Conservation (phyloP, 92 coral and sea anemone species). For the Epizoanthus scotinus region DNA sequence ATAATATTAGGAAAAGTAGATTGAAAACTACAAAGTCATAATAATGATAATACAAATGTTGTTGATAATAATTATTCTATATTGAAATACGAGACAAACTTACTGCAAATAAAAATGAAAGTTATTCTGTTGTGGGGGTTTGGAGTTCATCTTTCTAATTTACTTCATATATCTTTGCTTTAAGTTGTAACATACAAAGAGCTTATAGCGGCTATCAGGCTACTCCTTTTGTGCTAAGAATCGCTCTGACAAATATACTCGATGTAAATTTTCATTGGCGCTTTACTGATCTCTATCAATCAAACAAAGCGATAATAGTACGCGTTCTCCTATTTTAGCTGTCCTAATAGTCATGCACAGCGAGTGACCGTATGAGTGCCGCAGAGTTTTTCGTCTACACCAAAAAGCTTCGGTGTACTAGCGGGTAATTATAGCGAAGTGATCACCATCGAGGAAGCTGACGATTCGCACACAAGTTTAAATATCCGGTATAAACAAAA, state of each 20-base stretch:
- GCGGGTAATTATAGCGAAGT: constrained; percentile 13
- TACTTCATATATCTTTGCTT: constrained; percentile 10
- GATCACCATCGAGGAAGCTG: neutral
- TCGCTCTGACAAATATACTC: neutral
- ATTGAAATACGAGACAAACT: neutral
- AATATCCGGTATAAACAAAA: constrained; percentile 68
- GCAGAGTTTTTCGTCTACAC: constrained; percentile 32
- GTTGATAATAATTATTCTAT: neutral
- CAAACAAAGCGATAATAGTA: constrained; percentile 31
- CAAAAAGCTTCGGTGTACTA: constrained; percentile 28
- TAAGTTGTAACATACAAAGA: neutral
- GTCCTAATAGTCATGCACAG: constrained; percentile 25
- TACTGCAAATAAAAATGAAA: constrained; percentile 11
- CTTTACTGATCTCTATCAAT: neutral
- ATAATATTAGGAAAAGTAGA: no score
- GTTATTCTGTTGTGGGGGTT: neutral
- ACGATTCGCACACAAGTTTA: constrained; percentile 25
- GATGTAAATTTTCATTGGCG: constrained; percentile 21
- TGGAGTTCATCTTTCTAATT: constrained; percentile 3
- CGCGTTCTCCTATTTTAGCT: constrained; percentile 26
- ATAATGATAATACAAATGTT: neutral
- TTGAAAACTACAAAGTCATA: neutral
- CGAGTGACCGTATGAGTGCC: constrained; percentile 24
- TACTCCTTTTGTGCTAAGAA: constrained; percentile 22
- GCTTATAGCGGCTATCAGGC: neutral